Conservation (phyloP, 2,888 invertebrate genomes). For the Scaptomyza parva region DNA sequence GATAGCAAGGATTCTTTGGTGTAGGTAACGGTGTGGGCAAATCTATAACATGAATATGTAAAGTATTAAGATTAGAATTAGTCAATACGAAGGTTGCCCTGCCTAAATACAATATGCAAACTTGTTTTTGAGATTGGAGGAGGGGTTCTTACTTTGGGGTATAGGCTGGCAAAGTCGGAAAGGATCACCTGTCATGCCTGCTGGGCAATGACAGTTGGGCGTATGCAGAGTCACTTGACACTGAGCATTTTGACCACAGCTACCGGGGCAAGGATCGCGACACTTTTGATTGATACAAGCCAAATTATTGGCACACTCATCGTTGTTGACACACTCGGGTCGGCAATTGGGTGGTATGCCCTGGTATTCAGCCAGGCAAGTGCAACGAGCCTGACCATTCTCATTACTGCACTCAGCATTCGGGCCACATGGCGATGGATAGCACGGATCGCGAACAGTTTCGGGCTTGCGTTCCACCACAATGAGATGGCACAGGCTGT, state of each 20-base stretch:
- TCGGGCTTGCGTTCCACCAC: slow-evolving; percentile 55
- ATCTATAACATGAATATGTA: slow-evolving; percentile 57
- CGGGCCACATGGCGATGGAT: slow-evolving; percentile 91
- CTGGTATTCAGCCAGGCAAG: slow-evolving; percentile 88
- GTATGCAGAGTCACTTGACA: slow-evolving; percentile 91
- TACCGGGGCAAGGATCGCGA: slow-evolving; percentile 90
- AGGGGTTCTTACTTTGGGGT: slow-evolving; percentile 77
- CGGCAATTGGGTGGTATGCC: slow-evolving; percentile 90
- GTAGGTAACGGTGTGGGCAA: slow-evolving; percentile 54
- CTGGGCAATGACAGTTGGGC: slow-evolving; percentile 90
- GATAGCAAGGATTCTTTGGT: slow-evolving; percentile 88
- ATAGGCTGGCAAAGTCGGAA: slow-evolving; percentile 87
- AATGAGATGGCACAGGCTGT: slow-evolving; percentile 86
- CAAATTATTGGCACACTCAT: slow-evolving; percentile 88
- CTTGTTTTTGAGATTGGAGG: slow-evolving; percentile 21
- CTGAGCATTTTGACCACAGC: slow-evolving; percentile 90
- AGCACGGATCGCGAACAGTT: slow-evolving; percentile 87
- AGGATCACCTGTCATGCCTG: slow-evolving; percentile 90
- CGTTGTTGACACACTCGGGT: slow-evolving; percentile 90
- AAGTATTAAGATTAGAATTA: slow-evolving; percentile 5
- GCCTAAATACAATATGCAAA: slow-evolving; percentile 76
- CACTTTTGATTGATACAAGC: slow-evolving; percentile 91
- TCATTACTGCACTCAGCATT: slow-evolving; percentile 89
- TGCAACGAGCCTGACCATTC: slow-evolving; percentile 88
- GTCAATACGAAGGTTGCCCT: slow-evolving; percentile 16